A percentile compares a stretch with the other conserved stretches of the same genome.
Evolutionary conservation across 2,888 invertebrate genomes (phyloP).

Genomic region (Cantharis rufa): DNA sequence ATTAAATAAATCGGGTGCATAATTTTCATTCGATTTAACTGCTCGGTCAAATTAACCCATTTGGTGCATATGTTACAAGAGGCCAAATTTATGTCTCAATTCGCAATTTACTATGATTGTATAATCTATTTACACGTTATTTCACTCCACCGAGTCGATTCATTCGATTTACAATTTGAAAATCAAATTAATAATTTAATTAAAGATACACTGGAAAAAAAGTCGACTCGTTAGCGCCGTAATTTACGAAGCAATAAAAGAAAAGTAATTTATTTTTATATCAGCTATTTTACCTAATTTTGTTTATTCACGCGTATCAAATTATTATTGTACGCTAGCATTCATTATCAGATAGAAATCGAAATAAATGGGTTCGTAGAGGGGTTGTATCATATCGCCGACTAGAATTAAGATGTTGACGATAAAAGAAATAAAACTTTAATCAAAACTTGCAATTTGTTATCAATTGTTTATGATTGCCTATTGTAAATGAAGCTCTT

Average conservation of each 20-base stretch:
- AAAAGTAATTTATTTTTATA: conserved; percentile 13
- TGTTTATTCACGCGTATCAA: conserved; percentile 36
- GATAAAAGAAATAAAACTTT: not conserved
- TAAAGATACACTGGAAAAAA: not conserved
- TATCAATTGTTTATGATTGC: not conserved
- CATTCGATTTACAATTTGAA: not conserved
- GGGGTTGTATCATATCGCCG: not conserved
- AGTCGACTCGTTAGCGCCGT: not conserved
- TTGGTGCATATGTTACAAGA: conserved; percentile 17
- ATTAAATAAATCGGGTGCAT: not conserved
- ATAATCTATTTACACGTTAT: conserved; percentile 18
- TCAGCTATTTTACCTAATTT: not conserved
- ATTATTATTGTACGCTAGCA: conserved; percentile 37
- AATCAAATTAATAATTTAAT: not conserved
- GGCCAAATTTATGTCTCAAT: conserved; percentile 20
- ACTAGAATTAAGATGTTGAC: not conserved
- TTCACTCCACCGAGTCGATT: not conserved
- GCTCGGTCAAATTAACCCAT: conserved; percentile 6
- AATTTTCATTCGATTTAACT: conserved; percentile 18
- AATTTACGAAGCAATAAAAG: not conserved
- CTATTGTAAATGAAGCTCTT: not conserved
- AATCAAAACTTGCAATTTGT: not conserved
- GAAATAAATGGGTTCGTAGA: conserved; percentile 40
- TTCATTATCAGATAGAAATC: conserved; percentile 46
- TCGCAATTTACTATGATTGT: conserved; percentile 7